Conservation (phyloP, 1,140 invertebrate species). For the Belonocnema kinseyi region DNA sequence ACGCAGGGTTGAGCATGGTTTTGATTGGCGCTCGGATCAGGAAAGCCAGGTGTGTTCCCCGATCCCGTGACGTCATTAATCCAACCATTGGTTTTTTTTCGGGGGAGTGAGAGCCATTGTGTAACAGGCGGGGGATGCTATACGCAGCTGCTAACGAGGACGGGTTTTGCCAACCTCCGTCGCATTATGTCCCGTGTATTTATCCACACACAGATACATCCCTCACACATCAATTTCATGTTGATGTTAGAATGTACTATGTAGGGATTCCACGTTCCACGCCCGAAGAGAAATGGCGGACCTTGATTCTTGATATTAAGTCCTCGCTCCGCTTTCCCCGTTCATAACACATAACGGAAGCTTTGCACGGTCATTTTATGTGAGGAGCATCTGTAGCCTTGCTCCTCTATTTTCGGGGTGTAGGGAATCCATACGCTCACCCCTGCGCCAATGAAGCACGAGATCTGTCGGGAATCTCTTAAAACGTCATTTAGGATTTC, state of each 20-base stretch:
- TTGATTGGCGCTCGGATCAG: conserved; percentile 59
- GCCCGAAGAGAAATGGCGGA: conserved; percentile 62
- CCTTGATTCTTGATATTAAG: conserved; percentile 56
- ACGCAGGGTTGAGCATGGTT: conserved; percentile 44
- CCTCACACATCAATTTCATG: conserved; percentile 32
- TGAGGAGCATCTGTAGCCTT: conserved; percentile 18
- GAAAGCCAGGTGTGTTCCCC: conserved; percentile 71
- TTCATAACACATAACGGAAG: conserved; percentile 39
- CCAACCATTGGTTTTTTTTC: conserved; percentile 70
- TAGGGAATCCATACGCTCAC: not conserved
- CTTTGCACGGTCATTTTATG: conserved; percentile 36
- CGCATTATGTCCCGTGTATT: conserved; percentile 40
- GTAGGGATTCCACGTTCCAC: conserved; percentile 46
- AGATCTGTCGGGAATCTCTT: conserved; percentile 11
- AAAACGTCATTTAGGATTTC: conserved; percentile 15
- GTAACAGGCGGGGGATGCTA: conserved; percentile 70
- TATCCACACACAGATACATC: conserved; percentile 34
- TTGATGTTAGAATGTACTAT: not conserved
- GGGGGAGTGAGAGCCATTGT: conserved; percentile 68
- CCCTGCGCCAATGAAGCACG: not conserved
- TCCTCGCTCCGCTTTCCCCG: conserved; percentile 35
- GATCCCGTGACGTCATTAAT: conserved; percentile 72
- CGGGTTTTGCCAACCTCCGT: conserved; percentile 63
- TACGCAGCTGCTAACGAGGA: conserved; percentile 73
- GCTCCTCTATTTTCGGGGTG: not conserved